phyloP scores from a whole-genome alignment of 1,140 invertebrate species.

The Halyomorpha halys region DNA sequence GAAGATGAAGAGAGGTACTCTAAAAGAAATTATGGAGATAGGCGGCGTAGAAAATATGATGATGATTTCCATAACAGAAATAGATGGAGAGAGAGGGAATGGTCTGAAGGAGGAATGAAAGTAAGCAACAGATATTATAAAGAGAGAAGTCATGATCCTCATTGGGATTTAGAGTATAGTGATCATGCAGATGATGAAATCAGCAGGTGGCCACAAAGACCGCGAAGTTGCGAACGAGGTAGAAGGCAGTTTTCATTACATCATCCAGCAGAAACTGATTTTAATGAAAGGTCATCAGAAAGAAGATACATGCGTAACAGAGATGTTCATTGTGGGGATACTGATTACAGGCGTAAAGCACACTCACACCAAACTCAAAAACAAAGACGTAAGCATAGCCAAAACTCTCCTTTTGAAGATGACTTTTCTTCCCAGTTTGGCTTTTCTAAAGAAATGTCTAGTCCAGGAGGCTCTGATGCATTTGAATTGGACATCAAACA shows the following conservation, averaged over 20 bases:
- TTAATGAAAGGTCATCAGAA: constrained; percentile 7
- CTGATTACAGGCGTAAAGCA: constrained; percentile 23
- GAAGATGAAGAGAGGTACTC: constrained; percentile 33
- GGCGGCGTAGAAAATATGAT: constrained; percentile 35
- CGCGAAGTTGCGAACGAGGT: constrained; percentile 27
- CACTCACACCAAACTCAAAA: constrained; percentile 26
- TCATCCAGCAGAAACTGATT: constrained; percentile 25
- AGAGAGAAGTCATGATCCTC: constrained; percentile 39
- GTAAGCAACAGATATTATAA: constrained; percentile 38
- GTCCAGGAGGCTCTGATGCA: constrained; percentile 29
- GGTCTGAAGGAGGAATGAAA: constrained; percentile 34
- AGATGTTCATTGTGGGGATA: constrained; percentile 11
- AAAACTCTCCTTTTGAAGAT: constrained; percentile 56
- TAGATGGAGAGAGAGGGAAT: constrained; percentile 32
- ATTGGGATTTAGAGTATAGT: constrained; percentile 44
- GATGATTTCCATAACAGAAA: constrained; percentile 33
- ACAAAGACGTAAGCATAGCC: constrained; percentile 27
- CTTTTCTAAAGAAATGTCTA: constrained; percentile 29
- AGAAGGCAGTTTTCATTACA: constrained; percentile 27
- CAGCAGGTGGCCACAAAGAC: constrained; percentile 25
- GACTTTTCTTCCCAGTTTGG: constrained; percentile 45
- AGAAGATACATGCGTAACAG: constrained; percentile 18
- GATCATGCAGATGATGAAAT: constrained; percentile 31
- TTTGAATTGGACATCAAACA: constrained; percentile 30
- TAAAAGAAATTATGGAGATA: constrained; percentile 30